A percentile compares a stretch with the other conserved stretches of the same genome.
These are phyloP conservation scores for Trachops cirrhosus DNA, from an alignment of 2,797 vertebrate genomes.

Conservation along the genomic window DNA sequence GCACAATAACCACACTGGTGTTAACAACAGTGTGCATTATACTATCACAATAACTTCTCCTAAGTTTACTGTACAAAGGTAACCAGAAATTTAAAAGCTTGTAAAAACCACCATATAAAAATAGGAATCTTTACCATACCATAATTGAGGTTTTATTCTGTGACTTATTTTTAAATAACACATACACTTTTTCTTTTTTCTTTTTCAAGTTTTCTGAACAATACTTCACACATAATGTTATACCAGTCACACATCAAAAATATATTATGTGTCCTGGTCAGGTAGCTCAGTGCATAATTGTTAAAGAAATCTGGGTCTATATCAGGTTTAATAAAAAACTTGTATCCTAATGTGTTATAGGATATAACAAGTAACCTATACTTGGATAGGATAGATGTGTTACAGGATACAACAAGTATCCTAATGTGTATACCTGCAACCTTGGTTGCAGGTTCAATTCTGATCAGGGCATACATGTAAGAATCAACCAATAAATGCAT, in stretches of 20 bases:
- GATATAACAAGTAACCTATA: too few relatives aligned
- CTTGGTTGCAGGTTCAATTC: background rate
- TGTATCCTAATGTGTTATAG: background rate
- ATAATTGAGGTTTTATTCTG: conserved; percentile 78
- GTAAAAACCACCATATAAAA: conserved; percentile 73
- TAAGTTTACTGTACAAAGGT: conserved; percentile 81
- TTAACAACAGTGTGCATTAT: conserved; percentile 79
- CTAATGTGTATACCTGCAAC: too few relatives aligned
- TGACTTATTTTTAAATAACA: conserved; percentile 79
- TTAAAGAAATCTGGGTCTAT: background rate
- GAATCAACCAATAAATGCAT: background rate
- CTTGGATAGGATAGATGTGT: too few relatives aligned
- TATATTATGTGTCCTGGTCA: background rate
- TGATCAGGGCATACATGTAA: background rate
- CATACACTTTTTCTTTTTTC: conserved; percentile 68
- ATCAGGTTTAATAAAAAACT: background rate
- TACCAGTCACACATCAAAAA: conserved; percentile 40
- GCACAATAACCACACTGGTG: conserved; percentile 79
- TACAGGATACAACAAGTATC: too few relatives aligned
- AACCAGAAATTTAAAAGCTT: conserved; percentile 79
- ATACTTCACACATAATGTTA: conserved; percentile 45
- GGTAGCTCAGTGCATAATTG: background rate
- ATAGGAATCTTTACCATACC: conserved; percentile 70
- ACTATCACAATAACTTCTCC: conserved; percentile 78
- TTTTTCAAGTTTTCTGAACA: conserved; percentile 65